Base-by-base conservation (phyloP, 2,888 invertebrate genomes). In the Heliconius ismenius region DNA sequence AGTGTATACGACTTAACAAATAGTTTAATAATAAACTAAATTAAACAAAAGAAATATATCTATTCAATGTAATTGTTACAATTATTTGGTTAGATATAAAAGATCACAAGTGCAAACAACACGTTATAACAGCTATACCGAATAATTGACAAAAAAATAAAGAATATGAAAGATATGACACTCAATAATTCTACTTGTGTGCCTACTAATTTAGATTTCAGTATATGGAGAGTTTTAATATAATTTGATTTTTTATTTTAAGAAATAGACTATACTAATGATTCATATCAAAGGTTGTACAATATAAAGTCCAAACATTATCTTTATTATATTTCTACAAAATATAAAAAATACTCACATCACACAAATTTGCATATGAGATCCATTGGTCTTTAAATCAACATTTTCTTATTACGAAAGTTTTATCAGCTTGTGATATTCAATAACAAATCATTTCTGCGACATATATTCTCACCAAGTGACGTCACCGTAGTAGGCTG, bases 11-110 rank as follows among this genome's bases (percentile, higher is more conserved):
- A 10, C 64, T 32, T 64, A 36, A n/a, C 21, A 36, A 65, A 10
- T n/a, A 65, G 10, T 36, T 36, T n/a, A 65, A 65, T 39, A 65
- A 39, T 24, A 67, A 39, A 24, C 24, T 67, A 39, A 67, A 67
- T 7, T 10, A 26, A 39, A 24, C 24, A 39, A 24, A 13, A 6
- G 7, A 39, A 43, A 67, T 58, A 24, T 3, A 39, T 36, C n/a
- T n/a, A 32, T n/a, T n/a, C 36, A 36, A n/a, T 39, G 13, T 39
- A n/a, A 13, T 39, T 15, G 24, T 67, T 67, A 15, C 39, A 39
- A 39, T 65, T 65, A 24, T n/a, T n/a, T n/a, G 10, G 32, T 26
- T 24, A 60, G 11, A 24, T 24, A 24, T 60, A 24, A 28, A 18
- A 28, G 32, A 28, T 63, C 4, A 58, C 60, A 24, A 26, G 26